Base-by-base conservation (phyloP, 2,888 invertebrate genomes). In the Dichetophora obliterata region DNA sequence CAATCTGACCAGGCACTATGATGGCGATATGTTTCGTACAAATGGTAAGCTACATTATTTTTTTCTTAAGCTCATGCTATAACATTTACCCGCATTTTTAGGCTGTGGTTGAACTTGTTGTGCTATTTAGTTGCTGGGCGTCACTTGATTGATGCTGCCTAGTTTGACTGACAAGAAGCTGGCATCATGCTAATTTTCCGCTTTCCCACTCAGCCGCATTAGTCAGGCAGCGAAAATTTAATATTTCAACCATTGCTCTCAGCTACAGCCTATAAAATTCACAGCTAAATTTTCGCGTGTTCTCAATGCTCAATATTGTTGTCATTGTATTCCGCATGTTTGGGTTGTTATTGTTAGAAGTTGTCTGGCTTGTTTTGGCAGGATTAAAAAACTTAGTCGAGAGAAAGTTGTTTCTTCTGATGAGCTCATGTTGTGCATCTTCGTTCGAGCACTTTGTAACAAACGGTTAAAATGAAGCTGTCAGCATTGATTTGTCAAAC, bases 1-100 rank as follows among this genome's bases (percentile, higher is more conserved):
- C 79, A 90, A 90, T 86, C 85, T 90, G 84, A 89, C 89, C 63
- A 85, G 90, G 82, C 88, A 89, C 82, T 88, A 89, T 84, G 88
- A 89, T 80, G 89, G 90, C 76, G 90, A 90, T 84, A 82, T 88
- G 70, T 89, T 90, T 83, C 85, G 84, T 78, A 86, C 89, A 61
- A 86, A 82, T 81, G 90, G 90, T 90, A 83, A 87, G 87, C 85
- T 11, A 27, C n/a, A 16, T n/a, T 22, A n/a, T 24, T 22, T 68
- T 24, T 19, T 1, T 37, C 8, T 8, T 37, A 4, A 5, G 8
- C 37, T 37, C 8, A 37, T 6, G 37, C n/a, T 11, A n/a, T 14
- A 22, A 19, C 57, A 22, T 24, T 27, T 19, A 27, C 4, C 57
- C 27, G 57, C 22, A 22, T 22, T 22, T 24, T 19, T 14, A 22